Percentiles rank a stretch among this genome's conserved stretches.
Evolutionary conservation across 2,113 vertebrate species (phyloP).

Genomic region (Sander lucioperca): DNA sequence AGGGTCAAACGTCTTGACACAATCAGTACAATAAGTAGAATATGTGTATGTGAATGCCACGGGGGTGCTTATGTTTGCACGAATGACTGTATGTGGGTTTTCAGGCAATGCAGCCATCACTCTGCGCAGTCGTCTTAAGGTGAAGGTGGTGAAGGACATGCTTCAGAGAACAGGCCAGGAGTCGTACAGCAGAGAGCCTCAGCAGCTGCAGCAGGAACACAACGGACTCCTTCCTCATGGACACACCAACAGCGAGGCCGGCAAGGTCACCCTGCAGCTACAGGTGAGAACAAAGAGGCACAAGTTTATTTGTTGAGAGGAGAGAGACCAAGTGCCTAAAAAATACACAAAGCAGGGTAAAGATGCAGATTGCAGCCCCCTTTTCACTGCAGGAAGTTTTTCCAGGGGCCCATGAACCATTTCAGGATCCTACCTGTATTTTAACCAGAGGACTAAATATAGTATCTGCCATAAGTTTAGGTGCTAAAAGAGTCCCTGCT

Average conservation of each 20-base stretch:
- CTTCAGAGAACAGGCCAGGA: constrained; percentile 69
- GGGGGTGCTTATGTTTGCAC: not conserved
- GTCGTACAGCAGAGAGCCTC: constrained; percentile 36
- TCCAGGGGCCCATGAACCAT: not conserved
- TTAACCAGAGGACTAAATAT: not conserved
- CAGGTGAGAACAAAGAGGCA: constrained; percentile 74
- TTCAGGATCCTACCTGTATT: not conserved
- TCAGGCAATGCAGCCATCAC: constrained; percentile 87
- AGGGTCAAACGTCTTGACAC: not conserved
- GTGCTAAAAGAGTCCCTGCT: not conserved
- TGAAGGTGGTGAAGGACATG: constrained; percentile 87
- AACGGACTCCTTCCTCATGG: constrained; percentile 79
- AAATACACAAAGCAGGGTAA: not conserved
- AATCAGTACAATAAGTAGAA: not conserved
- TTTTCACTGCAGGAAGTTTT: not conserved
- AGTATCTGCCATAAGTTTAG: not conserved
- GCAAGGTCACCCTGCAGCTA: constrained; percentile 85
- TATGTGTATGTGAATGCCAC: not conserved
- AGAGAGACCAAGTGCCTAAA: not conserved
- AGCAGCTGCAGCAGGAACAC: constrained; percentile 59
- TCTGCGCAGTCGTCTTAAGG: constrained; percentile 86
- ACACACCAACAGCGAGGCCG: constrained; percentile 76
- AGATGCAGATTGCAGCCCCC: not conserved
- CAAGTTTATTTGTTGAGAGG: not conserved
- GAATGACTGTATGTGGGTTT: not conserved